Conservation (phyloP, 2,797 vertebrate species). For the Acanthurus lineatus region DNA sequence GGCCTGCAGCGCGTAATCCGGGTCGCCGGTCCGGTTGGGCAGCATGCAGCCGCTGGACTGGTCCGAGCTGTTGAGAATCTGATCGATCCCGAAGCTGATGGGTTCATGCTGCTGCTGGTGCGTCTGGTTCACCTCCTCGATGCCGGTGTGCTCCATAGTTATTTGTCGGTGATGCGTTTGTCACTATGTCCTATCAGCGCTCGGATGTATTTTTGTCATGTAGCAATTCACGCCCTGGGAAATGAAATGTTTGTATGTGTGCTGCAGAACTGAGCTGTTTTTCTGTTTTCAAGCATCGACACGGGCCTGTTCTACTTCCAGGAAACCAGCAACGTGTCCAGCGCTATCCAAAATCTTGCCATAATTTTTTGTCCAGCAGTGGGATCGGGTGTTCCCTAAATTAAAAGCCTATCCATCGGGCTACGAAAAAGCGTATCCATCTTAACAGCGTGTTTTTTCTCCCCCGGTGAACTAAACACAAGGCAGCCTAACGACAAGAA, state of each 20-base stretch:
- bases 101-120: slow-evolving; percentile 89
- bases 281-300: slow-evolving; percentile 56
- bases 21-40: slow-evolving; percentile 84
- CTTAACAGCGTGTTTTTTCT: slow-evolving; percentile 39
- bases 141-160: slow-evolving; percentile 89
- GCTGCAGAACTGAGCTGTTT: slow-evolving; percentile 24
- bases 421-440: slow-evolving; percentile 69
- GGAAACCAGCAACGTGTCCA: slow-evolving; percentile 69
- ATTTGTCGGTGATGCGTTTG: slow-evolving; percentile 17
- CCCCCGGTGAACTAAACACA: slow-evolving; percentile 41
- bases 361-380: slow-evolving; percentile 72
- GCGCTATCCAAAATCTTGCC: slow-evolving; percentile 75
- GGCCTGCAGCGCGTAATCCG: slow-evolving; percentile 83
- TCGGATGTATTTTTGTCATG: slow-evolving; percentile 37
- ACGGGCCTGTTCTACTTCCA: slow-evolving; percentile 72
- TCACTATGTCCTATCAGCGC: slow-evolving; percentile 40
- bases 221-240: slow-evolving; percentile 31
- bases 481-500: slow-evolving; percentile 25
- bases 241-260: slow-evolving; percentile 40
- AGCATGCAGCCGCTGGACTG: slow-evolving; percentile 87
- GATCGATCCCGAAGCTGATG: slow-evolving; percentile 96
- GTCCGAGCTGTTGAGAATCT: slow-evolving; percentile 93
- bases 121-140: slow-evolving; percentile 88
- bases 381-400: slow-evolving; percentile 67
- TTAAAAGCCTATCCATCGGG: slow-evolving; percentile 66